These are phyloP conservation scores for Hymenochirus boettgeri DNA, from an alignment of 2,113 vertebrate species.

Conservation along the genomic window DNA sequence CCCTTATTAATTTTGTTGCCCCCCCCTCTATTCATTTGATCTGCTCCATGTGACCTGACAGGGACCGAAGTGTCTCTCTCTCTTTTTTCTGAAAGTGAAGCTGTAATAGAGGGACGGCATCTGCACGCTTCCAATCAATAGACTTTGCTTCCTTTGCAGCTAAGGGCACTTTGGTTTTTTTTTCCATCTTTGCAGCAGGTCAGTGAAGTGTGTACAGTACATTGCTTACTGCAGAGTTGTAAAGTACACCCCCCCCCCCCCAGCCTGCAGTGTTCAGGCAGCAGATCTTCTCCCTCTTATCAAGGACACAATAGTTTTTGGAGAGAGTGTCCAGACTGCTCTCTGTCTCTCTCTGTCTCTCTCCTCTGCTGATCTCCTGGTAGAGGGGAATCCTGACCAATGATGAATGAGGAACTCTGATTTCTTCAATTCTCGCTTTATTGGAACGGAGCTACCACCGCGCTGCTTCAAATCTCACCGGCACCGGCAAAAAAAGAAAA, in stretches of 20 bases:
- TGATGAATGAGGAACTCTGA: conserved; percentile 57
- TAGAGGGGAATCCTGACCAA: conserved; percentile 46
- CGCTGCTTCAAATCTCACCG: no score
- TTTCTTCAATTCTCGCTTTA: conserved; percentile 27
- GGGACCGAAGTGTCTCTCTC: conserved; percentile 53
- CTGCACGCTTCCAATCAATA: conserved; percentile 58
- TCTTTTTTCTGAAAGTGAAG: conserved; percentile 52
- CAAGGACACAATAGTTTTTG: conserved; percentile 64
- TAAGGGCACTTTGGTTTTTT: conserved; percentile 55
- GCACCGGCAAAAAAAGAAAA: not conserved
- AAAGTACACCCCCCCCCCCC: conserved; percentile 64
- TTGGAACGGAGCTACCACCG: no score
- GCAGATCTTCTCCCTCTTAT: conserved; percentile 48
- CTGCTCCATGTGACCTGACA: conserved; percentile 51
- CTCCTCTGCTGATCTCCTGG: conserved; percentile 50
- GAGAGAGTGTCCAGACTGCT: no score
- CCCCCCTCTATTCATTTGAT: conserved; percentile 38
- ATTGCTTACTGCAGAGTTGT: conserved; percentile 71
- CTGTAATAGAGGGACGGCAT: conserved; percentile 63
- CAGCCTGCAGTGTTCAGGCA: conserved; percentile 39
- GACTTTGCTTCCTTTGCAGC: conserved; percentile 50
- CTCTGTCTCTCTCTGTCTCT: conserved; percentile 48
- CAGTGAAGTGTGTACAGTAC: conserved; percentile 53
- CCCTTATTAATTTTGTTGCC: conserved; percentile 46
- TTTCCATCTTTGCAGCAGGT: conserved; percentile 64